Evolutionary conservation across 1,140 invertebrate genomes (phyloP).

Genomic region (Drosophila paulistorum): DNA sequence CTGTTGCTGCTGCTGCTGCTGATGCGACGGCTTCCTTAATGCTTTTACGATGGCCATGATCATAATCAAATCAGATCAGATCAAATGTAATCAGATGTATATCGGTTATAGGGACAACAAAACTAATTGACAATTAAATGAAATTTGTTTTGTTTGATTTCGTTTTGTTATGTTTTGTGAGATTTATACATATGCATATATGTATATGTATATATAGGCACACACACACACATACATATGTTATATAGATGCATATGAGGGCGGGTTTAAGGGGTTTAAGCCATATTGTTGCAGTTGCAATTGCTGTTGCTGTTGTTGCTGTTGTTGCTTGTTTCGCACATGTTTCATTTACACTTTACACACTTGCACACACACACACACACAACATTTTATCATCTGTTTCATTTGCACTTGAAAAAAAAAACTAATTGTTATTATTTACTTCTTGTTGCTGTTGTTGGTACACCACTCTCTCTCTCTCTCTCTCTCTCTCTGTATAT

Average conservation of each 20-base stretch:
- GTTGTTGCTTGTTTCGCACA: conserved; percentile 44
- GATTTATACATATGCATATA: not conserved
- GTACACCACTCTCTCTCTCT: conserved; percentile 2
- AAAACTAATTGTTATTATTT: conserved; percentile 34
- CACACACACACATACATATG: not conserved
- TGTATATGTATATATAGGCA: not conserved
- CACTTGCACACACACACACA: conserved; percentile 45
- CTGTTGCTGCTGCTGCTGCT: conserved; percentile 17
- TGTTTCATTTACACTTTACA: conserved; percentile 56
- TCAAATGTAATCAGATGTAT: not conserved
- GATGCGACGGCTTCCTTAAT: conserved; percentile 13
- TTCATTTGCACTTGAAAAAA: conserved; percentile 50
- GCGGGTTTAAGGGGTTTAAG: conserved; percentile 5
- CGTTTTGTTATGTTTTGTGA: not conserved
- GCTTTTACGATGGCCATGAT: conserved; percentile 3
- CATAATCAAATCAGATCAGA: not conserved
- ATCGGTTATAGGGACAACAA: not conserved
- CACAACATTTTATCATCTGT: conserved; percentile 44
- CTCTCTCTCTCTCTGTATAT: no score
- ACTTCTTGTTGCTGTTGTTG: conserved; percentile 17
- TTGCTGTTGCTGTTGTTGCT: conserved; percentile 24
- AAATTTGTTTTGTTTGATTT: not conserved
- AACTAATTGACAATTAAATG: conserved; percentile 4
- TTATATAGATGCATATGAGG: not conserved
- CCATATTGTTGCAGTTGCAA: conserved; percentile 33